These are phyloP conservation scores for Genyomyrus donnyi DNA, from an alignment of 2,113 vertebrate species.

Conservation along the genomic window DNA sequence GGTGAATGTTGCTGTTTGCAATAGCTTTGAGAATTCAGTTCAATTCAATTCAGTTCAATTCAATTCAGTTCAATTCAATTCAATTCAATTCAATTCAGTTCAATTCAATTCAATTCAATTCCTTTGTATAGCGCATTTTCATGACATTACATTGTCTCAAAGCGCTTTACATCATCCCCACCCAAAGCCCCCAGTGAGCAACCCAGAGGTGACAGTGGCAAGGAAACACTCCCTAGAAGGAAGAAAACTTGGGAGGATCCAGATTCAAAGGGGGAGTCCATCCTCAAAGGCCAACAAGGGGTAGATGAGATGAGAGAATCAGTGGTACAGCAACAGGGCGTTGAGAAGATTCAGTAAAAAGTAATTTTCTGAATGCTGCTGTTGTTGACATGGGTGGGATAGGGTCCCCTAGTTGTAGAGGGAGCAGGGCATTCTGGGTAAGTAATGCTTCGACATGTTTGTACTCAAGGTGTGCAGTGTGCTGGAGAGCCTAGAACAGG, in stretches of 20 bases:
- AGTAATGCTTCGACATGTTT: not conserved
- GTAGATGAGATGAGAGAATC: not conserved
- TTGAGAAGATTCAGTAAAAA: not conserved
- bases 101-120: not conserved
- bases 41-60: not conserved
- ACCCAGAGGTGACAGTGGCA: not conserved
- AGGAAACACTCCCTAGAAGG: not conserved
- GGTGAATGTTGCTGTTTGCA: not conserved
- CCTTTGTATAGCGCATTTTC: not conserved
- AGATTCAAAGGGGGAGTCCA: not conserved
- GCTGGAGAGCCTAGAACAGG: conserved; percentile 93
- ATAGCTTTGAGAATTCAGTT: not conserved
- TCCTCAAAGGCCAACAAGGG: not conserved
- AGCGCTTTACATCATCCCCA: not conserved
- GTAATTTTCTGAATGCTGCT: not conserved
- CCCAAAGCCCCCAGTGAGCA: not conserved
- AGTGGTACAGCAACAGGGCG: not conserved
- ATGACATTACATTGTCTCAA: not conserved
- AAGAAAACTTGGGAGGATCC: not conserved
- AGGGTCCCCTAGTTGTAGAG: not conserved
- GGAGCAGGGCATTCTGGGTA: not conserved
- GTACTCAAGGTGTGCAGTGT: conserved; percentile 84
- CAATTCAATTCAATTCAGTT: not conserved
- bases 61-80: not conserved
- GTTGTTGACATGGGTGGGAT: not conserved